These are phyloP conservation scores for Microchirus variegatus DNA, from an alignment of 2,797 vertebrate species.

Conservation along the genomic window DNA sequence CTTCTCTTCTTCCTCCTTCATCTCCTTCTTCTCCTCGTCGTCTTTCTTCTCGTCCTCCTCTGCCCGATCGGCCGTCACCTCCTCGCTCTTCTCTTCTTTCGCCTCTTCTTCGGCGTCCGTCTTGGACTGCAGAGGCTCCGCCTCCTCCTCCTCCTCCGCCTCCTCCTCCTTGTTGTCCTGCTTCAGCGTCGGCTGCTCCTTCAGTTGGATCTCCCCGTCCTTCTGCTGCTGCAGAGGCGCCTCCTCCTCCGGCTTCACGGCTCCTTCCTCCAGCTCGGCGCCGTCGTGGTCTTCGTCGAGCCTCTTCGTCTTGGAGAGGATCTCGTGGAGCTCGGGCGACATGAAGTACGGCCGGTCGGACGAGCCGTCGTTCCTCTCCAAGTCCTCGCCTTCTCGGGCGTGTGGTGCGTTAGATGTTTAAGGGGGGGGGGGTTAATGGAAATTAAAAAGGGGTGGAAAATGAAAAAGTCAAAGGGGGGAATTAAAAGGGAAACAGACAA, in stretches of 20 bases:
- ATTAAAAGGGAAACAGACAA: slow-evolving; percentile 60
- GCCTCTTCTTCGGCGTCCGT: slow-evolving; percentile 42
- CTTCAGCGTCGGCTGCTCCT: slow-evolving; percentile 59
- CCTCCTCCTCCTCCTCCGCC: slow-evolving; percentile 71
- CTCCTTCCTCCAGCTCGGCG: slow-evolving; percentile 11
- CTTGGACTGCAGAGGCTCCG: slow-evolving; percentile 61
- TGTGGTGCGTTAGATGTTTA: slow-evolving; percentile 31
- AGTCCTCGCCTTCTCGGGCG: slow-evolving; percentile 92
- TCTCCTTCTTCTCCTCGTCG: slow-evolving; percentile 38
- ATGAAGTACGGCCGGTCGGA: slow-evolving; percentile 93
- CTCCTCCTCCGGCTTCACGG: slow-evolving; percentile 71
- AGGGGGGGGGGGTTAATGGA: slow-evolving; percentile 66
- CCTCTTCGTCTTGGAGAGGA: slow-evolving; percentile 82
- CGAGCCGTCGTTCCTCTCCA: slow-evolving; percentile 96
- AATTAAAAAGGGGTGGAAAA: slow-evolving; percentile 35
- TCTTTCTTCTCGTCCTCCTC: slow-evolving; percentile 52
- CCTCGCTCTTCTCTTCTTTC: slow-evolving; percentile 52
- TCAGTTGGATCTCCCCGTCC: slow-evolving; percentile 76
- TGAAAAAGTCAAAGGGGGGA: slow-evolving; percentile 43
- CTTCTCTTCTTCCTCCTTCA: slow-evolving; percentile 49
- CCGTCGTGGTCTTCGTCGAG: slow-evolving; percentile 51
- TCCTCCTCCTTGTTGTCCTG: slow-evolving; percentile 69
- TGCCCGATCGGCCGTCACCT: slow-evolving; percentile 24
- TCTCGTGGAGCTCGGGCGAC: slow-evolving; percentile 89
- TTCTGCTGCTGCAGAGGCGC: slow-evolving; percentile 70